Base-by-base conservation (phyloP, 2,113 vertebrate genomes). In the Vimba vimba region DNA sequence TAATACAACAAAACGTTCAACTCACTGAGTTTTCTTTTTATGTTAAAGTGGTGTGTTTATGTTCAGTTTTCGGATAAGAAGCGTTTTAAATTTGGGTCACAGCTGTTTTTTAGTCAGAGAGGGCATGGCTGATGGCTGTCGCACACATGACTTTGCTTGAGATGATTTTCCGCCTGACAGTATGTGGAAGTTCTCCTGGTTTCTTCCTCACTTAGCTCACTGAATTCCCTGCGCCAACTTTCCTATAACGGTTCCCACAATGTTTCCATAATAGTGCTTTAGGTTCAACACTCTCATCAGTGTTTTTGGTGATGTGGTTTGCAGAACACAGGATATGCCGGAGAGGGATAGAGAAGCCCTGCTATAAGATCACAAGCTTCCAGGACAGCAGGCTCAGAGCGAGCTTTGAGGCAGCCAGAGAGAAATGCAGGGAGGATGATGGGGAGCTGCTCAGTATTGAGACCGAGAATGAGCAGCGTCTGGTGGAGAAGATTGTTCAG, bases 361-460 rank as follows among this genome's bases (percentile, higher is more conserved):
- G 98, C 94, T 99, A 98, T 92, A 97, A 96, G 91, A 95, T 97
- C 27, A 93, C 95, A 78, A 96, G 97, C 91, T 96, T 97, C 76
- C 96, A 95, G 6, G 97, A 99, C 57, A 93, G 89, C 84, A 93
- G 93, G 1, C 94, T 89, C 85, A 95, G 97, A 90, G 88, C 93
- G 82, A 95, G 90, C 90, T 99, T 96, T 19, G 94, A 95, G 21
- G 96, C 96, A 45, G 97, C 98, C 25, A 92, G 93, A 0, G 87
- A 64, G 80, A 91, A 95, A 73, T 99, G 98, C 92, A 78, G 84
- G 3, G 93, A 92, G 0, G 97, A 97, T 0, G 95, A 96, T 0
- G 97, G 97, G 0, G 94, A 97, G 9, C 82, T 99, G 4, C 94
- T 98, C 73, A 98, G 97, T 88, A 94, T 99, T 0, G 96, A 97